Evolutionary conservation across 1,140 invertebrate species (phyloP).

Genomic region (Homalodisca vitripennis): DNA sequence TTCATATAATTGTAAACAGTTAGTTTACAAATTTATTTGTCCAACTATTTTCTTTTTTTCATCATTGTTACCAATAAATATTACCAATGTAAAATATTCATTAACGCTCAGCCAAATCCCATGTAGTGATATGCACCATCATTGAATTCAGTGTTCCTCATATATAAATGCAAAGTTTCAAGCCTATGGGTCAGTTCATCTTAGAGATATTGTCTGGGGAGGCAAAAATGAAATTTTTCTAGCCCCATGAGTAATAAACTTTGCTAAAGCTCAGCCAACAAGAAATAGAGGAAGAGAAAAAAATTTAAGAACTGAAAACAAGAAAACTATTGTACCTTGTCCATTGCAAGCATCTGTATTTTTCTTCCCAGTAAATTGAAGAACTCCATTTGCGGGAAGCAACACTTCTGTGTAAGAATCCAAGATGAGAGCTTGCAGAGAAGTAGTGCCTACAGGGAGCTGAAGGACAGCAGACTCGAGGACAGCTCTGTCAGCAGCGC

Average conservation of each 20-base stretch:
- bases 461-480: constrained; percentile 26
- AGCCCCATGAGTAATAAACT: neutral
- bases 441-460: constrained; percentile 23
- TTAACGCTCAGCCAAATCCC: too few relatives aligned
- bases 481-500: constrained; percentile 29
- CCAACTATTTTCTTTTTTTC: too few relatives aligned
- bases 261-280: neutral
- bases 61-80: too few relatives aligned
- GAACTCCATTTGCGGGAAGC: constrained; percentile 15
- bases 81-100: too few relatives aligned
- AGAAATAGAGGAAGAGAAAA: neutral
- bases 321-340: neutral
- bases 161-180: neutral
- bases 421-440: constrained; percentile 31
- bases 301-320: too few relatives aligned
- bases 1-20: too few relatives aligned
- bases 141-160: neutral
- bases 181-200: neutral
- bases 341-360: neutral
- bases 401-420: constrained; percentile 29
- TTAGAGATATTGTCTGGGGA: constrained; percentile 11
- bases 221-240: neutral
- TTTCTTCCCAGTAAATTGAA: neutral
- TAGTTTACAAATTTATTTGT: too few relatives aligned
- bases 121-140: too few relatives aligned